phyloP scores from a whole-genome alignment of 2,888 invertebrate species.

The Tineola bisselliella region DNA sequence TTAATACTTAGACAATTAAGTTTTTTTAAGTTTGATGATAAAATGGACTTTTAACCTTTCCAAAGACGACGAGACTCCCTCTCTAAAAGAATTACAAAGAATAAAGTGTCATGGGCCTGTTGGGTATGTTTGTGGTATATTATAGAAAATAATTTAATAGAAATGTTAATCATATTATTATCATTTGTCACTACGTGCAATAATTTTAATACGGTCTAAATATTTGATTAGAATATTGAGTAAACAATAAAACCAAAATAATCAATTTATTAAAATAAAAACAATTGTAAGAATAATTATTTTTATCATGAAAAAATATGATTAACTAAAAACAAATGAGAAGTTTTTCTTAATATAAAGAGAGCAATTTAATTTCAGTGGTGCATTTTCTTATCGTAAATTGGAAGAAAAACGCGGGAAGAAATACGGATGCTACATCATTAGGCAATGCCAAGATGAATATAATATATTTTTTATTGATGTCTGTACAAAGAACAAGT shows the following conservation, averaged over 20 bases:
- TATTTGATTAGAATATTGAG: too few species aligned
- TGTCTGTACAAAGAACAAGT: conserved; percentile 80
- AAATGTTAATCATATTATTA: too few species aligned
- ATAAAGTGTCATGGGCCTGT: conserved; percentile 91
- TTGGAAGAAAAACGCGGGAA: conserved; percentile 81
- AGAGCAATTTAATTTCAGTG: conserved; percentile 52
- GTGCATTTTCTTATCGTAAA: conserved; percentile 85
- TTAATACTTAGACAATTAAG: conserved; percentile 5
- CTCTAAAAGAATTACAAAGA: conserved; percentile 74
- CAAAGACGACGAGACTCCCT: conserved; percentile 82
- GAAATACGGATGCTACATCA: conserved; percentile 80
- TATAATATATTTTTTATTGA: conserved; percentile 86
- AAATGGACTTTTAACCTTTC: conserved; percentile 94
- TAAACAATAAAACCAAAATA: too few species aligned
- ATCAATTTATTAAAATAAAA: too few species aligned
- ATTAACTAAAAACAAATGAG: conserved; percentile 18
- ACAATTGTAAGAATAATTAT: too few species aligned
- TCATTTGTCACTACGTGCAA: too few species aligned
- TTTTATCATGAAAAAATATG: too few species aligned
- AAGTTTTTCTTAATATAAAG: background rate
- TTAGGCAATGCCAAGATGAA: conserved; percentile 82
- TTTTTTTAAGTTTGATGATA: conserved; percentile 72
- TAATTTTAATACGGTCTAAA: too few species aligned
- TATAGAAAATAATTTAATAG: too few species aligned
- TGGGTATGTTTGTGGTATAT: conserved; percentile 80